Percentiles rank a stretch among this genome's conserved stretches.
Conservation (phyloP, 1,140 invertebrate species). For the Lanistes nyassanus region DNA sequence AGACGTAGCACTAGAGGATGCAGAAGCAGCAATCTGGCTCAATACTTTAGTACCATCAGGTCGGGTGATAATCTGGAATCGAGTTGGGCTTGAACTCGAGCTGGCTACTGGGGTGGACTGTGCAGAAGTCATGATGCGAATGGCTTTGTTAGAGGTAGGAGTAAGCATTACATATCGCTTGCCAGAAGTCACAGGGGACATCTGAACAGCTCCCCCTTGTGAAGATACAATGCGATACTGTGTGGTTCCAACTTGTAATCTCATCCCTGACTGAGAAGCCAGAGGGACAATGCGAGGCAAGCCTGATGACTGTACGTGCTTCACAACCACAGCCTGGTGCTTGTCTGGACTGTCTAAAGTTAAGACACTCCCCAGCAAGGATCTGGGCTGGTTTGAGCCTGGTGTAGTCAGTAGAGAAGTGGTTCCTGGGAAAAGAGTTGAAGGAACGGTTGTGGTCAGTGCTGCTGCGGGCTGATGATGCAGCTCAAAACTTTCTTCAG, state of each 20-base stretch:
- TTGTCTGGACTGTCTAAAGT: neutral
- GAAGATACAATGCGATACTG: constrained; percentile 21
- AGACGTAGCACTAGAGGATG: neutral
- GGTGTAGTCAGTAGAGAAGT: constrained; percentile 11
- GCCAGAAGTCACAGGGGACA: neutral
- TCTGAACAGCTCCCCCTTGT: constrained; percentile 6
- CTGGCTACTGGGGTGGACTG: neutral
- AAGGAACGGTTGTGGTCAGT: neutral
- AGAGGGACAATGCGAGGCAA: neutral
- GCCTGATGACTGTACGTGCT: neutral
- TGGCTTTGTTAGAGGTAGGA: neutral
- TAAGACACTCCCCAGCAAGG: constrained; percentile 10
- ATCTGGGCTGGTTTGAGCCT: neutral
- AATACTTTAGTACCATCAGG: constrained; percentile 16
- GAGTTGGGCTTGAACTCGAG: neutral
- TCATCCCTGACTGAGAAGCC: constrained; percentile 1
- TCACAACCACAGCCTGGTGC: constrained; percentile 11
- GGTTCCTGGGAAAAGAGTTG: neutral
- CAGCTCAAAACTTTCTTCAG: neutral
- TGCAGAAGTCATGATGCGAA: constrained; percentile 1
- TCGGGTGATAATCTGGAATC: constrained; percentile 17
- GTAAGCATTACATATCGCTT: constrained; percentile 21
- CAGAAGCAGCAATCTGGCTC: constrained; percentile 5
- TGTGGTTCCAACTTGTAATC: too few species aligned
- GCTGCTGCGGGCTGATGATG: neutral